These are phyloP conservation scores for Amphiura filiformis DNA, from an alignment of 35 echinoderm and acorn worm species.

Conservation along the genomic window DNA sequence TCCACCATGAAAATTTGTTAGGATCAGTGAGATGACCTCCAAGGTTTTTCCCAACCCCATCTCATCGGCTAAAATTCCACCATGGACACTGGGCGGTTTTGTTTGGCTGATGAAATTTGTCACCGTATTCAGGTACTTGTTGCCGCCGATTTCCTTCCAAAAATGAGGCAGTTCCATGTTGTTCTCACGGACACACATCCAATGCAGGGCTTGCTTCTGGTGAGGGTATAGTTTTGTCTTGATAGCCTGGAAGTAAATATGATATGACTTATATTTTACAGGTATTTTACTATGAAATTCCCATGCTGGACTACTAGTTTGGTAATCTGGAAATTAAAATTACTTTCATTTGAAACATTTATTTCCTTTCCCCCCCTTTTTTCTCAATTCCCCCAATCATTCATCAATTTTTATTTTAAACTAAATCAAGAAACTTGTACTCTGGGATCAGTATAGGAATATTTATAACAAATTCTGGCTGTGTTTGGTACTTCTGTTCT, in stretches of 20 bases:
- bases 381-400: too few relatives aligned
- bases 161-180: conserved; percentile 58
- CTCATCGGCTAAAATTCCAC: conserved; percentile 85
- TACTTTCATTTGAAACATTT: too few relatives aligned
- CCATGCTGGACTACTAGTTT: too few relatives aligned
- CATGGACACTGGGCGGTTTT: conserved; percentile 53
- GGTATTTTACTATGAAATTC: too few relatives aligned
- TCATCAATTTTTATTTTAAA: too few relatives aligned
- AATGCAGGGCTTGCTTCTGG: conserved; percentile 88
- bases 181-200: conserved; percentile 78
- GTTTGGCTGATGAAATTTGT: conserved; percentile 71
- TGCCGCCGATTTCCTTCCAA: conserved; percentile 35
- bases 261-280: too few relatives aligned
- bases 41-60: conserved; percentile 91
- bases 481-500: too few relatives aligned
- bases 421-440: too few relatives aligned
- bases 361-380: too few relatives aligned
- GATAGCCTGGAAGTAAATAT: conserved; percentile 49
- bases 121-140: conserved; percentile 62
- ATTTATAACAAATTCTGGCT: too few relatives aligned
- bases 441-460: too few relatives aligned
- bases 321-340: too few relatives aligned
- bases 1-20: conserved; percentile 14
- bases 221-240: conserved; percentile 62
- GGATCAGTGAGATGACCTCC: conserved; percentile 62